Evolutionary conservation across 2,113 vertebrate species (phyloP).

Genomic region (Arenaria interpres): DNA sequence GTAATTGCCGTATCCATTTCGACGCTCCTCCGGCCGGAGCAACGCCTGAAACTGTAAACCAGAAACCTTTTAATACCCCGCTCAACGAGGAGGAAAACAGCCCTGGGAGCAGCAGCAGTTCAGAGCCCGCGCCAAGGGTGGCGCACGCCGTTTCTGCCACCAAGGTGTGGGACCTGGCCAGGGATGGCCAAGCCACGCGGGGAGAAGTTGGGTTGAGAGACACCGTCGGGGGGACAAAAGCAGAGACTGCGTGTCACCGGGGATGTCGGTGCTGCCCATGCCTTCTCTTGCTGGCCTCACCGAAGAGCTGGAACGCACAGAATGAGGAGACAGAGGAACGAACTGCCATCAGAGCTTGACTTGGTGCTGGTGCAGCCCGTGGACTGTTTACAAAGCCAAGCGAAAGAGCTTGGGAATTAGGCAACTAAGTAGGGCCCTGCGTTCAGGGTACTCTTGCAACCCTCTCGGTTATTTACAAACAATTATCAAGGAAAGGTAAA

Average conservation of each 20-base stretch:
- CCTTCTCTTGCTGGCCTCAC: not conserved
- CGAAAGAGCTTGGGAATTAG: not conserved
- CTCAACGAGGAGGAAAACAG: not conserved
- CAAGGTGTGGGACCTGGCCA: not conserved
- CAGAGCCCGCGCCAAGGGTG: not conserved
- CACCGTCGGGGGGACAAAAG: rapidly evolving
- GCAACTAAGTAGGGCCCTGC: not conserved
- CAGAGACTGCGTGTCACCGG: rapidly evolving
- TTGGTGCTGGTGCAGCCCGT: rapidly evolving
- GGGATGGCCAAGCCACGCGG: rapidly evolving
- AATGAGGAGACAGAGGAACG: not conserved
- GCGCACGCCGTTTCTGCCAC: not conserved
- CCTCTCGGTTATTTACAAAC: not conserved
- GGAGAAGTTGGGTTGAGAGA: not conserved
- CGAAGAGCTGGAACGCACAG: rapidly evolving
- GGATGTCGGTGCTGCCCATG: rapidly evolving
- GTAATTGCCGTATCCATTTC: not conserved
- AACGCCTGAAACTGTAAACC: constrained; percentile 24
- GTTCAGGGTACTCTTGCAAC: not conserved
- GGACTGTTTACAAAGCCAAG: not conserved
- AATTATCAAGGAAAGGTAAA: not conserved
- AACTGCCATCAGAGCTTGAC: not conserved
- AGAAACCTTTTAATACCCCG: not conserved
- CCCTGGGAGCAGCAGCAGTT: not conserved
- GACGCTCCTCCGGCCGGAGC: not conserved